Percentiles rank a stretch among this genome's conserved stretches.
Evolutionary conservation across 1,140 invertebrate genomes (phyloP).

Genomic region (Leptopilina clavipes): DNA sequence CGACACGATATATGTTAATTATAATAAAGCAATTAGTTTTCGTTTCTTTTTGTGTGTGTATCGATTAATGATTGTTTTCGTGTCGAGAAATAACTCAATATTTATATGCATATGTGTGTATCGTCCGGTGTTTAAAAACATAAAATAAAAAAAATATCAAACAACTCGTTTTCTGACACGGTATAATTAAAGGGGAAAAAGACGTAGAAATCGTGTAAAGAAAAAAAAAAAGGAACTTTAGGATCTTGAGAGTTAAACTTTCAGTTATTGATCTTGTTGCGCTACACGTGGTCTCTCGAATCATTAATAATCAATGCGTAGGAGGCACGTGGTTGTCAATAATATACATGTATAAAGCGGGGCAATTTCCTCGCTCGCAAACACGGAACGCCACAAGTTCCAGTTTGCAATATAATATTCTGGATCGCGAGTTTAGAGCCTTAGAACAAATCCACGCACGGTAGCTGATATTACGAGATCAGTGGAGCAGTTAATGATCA

Average conservation of each 20-base stretch:
- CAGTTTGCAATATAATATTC: not conserved
- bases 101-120: not conserved
- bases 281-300: conserved; percentile 37
- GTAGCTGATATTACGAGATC: conserved; percentile 38
- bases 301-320: conserved; percentile 41
- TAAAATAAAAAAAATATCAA: too few relatives aligned
- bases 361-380: conserved; percentile 37
- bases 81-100: not conserved
- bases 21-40: not conserved
- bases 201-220: not conserved
- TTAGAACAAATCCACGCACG: conserved; percentile 12
- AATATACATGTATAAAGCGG: not conserved
- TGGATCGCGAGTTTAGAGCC: conserved; percentile 3
- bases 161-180: conserved; percentile 11
- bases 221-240: not conserved
- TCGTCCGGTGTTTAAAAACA: conserved; percentile 11
- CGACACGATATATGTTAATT: not conserved
- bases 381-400: conserved; percentile 18
- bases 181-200: conserved; percentile 13
- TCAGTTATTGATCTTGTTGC: conserved; percentile 15
- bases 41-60: not conserved
- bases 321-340: conserved; percentile 39
- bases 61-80: conserved; percentile 8
- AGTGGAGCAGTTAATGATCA: conserved; percentile 46
- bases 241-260: not conserved